These are phyloP conservation scores for Eurois occulta DNA, from an alignment of 2,888 invertebrate genomes.

Conservation along the genomic window DNA sequence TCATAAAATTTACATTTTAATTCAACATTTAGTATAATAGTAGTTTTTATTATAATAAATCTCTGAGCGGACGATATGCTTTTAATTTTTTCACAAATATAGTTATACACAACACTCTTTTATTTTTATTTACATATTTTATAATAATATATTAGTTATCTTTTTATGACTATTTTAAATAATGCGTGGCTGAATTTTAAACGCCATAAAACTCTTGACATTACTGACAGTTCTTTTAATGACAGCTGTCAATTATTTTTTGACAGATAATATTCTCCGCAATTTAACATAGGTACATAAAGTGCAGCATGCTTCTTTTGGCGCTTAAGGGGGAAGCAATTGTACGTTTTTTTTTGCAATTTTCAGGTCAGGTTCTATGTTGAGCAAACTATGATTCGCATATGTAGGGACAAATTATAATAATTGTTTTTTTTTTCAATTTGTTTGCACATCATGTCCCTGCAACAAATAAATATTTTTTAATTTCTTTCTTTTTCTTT, in stretches of 20 bases:
- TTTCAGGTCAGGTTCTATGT: no score
- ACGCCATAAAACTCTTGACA: background rate
- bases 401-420: no score
- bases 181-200: background rate
- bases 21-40: background rate
- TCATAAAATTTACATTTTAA: background rate
- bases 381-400: no score
- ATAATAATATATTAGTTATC: background rate
- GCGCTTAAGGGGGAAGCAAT: background rate
- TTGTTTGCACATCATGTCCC: no score
- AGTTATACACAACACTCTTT: background rate
- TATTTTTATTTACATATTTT: constrained; percentile 16
- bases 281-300: background rate
- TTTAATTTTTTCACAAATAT: constrained; percentile 14
- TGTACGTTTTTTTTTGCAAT: no score
- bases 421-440: no score
- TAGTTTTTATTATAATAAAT: background rate
- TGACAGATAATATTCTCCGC: background rate
- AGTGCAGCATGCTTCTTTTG: background rate
- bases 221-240: constrained; percentile 1
- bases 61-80: constrained; percentile 19
- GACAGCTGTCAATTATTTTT: background rate
- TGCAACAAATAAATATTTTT: no score
- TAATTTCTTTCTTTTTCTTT: no score
- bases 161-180: background rate